These are phyloP conservation scores for Geophilus truncorum DNA, from an alignment of 2,888 invertebrate species.

Conservation along the genomic window DNA sequence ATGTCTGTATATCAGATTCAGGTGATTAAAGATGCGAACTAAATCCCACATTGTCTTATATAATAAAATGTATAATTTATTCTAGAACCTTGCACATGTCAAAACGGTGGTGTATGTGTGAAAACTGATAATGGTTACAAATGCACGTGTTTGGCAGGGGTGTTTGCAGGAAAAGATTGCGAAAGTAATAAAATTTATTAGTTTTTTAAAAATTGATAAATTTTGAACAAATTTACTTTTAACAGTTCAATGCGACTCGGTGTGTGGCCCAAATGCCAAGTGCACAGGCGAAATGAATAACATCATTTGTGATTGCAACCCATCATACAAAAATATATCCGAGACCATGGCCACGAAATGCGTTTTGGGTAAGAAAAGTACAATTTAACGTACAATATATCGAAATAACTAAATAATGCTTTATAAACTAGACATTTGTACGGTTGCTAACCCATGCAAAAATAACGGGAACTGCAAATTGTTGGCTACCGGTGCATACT, in stretches of 20 bases:
- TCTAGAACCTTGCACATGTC: background rate
- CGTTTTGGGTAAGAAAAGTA: background rate
- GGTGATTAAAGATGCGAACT: background rate
- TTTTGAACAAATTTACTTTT: background rate
- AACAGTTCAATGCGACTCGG: background rate
- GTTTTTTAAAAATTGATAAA: background rate
- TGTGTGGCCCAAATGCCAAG: background rate
- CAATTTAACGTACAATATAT: background rate
- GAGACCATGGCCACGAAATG: background rate
- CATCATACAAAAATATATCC: background rate
- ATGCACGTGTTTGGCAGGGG: background rate
- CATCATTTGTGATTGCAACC: background rate
- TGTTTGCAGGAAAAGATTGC: background rate
- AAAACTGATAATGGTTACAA: background rate
- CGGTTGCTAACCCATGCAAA: background rate
- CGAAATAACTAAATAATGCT: background rate
- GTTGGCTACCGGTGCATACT: background rate
- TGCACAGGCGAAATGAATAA: background rate
- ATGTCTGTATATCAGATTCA: background rate
- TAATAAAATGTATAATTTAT: background rate
- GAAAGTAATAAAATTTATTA: background rate
- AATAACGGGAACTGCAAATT: background rate
- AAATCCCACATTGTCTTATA: background rate
- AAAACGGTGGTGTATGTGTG: background rate
- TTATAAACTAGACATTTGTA: background rate